phyloP scores from a whole-genome alignment of 2,113 vertebrate genomes.

The Cavia aperea region DNA sequence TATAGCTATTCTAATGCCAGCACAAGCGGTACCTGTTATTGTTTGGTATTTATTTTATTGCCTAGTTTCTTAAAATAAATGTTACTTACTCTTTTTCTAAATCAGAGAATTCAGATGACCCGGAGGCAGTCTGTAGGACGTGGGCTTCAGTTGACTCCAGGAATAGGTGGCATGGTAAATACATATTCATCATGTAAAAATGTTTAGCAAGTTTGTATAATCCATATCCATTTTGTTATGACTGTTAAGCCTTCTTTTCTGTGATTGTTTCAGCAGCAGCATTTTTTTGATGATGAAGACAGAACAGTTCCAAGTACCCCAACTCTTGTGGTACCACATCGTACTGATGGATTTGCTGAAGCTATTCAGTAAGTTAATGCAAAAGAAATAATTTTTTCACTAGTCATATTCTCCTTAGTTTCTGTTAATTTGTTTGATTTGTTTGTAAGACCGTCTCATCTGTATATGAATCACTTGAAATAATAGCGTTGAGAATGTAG shows the following conservation, averaged over 20 bases:
- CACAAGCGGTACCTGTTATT: neutral
- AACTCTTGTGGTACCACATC: constrained; percentile 89
- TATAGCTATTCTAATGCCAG: neutral
- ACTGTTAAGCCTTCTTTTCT: constrained; percentile 29
- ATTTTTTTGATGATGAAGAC: constrained; percentile 94
- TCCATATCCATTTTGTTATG: rapidly evolving
- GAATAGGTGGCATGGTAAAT: constrained; percentile 85
- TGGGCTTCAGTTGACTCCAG: constrained; percentile 86
- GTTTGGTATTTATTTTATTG: constrained; percentile 29
- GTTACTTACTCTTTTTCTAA: constrained; percentile 30
- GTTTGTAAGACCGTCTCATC: neutral
- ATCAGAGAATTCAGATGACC: constrained; percentile 81
- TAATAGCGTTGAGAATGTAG: neutral
- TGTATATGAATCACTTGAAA: neutral
- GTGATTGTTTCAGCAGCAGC: constrained; percentile 79
- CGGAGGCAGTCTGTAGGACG: constrained; percentile 87
- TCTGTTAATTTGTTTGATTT: neutral
- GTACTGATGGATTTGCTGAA: constrained; percentile 92
- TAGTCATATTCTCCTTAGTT: neutral
- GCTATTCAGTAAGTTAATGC: constrained; percentile 88
- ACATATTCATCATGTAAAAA: neutral
- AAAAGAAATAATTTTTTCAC: neutral
- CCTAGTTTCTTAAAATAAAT: constrained; percentile 1
- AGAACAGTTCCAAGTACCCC: constrained; percentile 95
- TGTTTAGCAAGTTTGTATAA: neutral